Evolutionary conservation across 2,797 vertebrate genomes (phyloP).

Genomic region (Eremophila alpestris): DNA sequence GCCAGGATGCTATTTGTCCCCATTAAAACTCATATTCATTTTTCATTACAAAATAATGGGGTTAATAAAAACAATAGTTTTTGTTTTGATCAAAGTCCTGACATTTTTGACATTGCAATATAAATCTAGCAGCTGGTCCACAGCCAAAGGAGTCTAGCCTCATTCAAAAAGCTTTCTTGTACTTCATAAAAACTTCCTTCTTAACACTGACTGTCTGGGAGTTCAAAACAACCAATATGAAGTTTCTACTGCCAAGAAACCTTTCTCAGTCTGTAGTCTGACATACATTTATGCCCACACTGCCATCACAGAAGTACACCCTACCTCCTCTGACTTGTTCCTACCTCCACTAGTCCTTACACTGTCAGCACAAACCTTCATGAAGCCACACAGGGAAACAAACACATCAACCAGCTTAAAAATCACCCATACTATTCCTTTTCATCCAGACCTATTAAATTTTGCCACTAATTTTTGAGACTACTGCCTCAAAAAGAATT

Average conservation of each 20-base stretch:
- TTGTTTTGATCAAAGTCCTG: background rate
- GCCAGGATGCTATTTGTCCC: background rate
- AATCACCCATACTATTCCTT: background rate
- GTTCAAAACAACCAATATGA: background rate
- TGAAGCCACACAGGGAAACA: background rate
- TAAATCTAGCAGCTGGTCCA: background rate
- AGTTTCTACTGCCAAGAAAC: background rate
- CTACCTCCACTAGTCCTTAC: background rate
- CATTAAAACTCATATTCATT: background rate
- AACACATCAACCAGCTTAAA: background rate
- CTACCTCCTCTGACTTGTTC: background rate
- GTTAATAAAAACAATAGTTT: background rate
- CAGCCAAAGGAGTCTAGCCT: background rate
- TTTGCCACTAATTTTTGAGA: background rate
- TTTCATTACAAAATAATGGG: background rate
- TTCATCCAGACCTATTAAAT: background rate
- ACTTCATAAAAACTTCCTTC: background rate
- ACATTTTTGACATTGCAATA: background rate
- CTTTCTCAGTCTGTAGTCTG: background rate
- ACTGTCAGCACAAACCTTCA: background rate
- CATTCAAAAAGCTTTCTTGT: background rate
- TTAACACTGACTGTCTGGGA: background rate
- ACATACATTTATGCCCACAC: background rate
- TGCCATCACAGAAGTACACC: background rate
- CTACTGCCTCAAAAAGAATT: background rate